Conservation (phyloP, 2,113 vertebrate species). For the Rhynchopsitta pachyrhyncha region DNA sequence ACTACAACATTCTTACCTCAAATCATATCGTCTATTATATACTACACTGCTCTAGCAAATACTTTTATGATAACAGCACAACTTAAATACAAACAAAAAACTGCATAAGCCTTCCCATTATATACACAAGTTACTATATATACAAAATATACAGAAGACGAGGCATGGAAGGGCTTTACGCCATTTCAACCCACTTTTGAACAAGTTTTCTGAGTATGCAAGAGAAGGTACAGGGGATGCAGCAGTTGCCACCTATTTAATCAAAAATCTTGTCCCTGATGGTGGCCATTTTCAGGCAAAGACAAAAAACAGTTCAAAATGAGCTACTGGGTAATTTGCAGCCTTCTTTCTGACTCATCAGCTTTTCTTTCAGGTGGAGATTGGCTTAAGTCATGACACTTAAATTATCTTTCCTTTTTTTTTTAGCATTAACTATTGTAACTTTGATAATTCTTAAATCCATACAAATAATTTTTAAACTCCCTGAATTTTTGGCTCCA, state of each 20-base stretch:
- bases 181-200: neutral
- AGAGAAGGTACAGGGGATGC: neutral
- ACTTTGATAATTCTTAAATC: neutral
- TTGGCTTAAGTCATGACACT: neutral
- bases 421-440: neutral
- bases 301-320: neutral
- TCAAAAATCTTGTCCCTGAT: neutral
- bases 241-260: neutral
- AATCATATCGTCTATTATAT: conserved; percentile 29
- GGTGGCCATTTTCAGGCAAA: neutral
- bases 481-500: neutral
- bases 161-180: neutral
- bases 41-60: neutral
- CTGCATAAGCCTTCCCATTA: neutral
- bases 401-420: neutral
- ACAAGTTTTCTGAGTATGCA: neutral
- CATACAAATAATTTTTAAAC: neutral
- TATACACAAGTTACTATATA: neutral
- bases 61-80: neutral
- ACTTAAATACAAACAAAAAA: conserved; percentile 18
- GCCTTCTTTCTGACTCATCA: neutral
- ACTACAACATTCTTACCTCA: conserved; percentile 74
- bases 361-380: neutral
- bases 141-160: neutral
- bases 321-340: neutral